Conservation (phyloP, 1,140 invertebrate genomes). For the Heliconius melpomene region DNA sequence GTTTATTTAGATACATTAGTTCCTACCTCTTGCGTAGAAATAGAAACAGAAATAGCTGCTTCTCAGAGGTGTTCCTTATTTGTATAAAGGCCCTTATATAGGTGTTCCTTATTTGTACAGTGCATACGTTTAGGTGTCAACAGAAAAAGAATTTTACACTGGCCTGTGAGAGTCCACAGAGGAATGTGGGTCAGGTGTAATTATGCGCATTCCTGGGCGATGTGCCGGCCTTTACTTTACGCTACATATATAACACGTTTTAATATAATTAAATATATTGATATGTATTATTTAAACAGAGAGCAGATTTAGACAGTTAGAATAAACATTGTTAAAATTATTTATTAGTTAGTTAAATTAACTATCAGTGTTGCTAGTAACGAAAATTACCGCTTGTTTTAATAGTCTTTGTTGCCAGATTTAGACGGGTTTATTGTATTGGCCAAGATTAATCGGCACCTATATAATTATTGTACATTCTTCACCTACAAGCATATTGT, state of each 20-base stretch:
- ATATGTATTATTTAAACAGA: no score
- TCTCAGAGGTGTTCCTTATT: neutral
- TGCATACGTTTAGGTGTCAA: constrained; percentile 10
- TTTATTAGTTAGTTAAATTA: no score
- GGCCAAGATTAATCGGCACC: neutral
- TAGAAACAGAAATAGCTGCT: constrained; percentile 13
- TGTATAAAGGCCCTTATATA: neutral
- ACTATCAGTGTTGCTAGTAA: no score
- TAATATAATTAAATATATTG: neutral
- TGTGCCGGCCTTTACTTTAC: constrained; percentile 4
- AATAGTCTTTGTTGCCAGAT: neutral
- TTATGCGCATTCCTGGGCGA: constrained; percentile 24
- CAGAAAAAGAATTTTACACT: constrained; percentile 20
- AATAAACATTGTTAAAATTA: no score
- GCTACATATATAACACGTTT: neutral
- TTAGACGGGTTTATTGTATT: neutral
- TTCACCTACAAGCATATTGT: no score
- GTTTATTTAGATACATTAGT: constrained; percentile 17
- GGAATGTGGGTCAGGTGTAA: constrained; percentile 35
- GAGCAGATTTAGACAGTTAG: neutral
- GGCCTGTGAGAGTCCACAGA: neutral
- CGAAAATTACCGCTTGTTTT: neutral
- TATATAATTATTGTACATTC: no score
- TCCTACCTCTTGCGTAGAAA: neutral
- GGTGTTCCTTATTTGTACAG: neutral